A percentile compares a stretch with the other conserved stretches of the same genome.
Evolutionary conservation across 2,888 invertebrate genomes (phyloP).

Genomic region (Resseliella maxima): DNA sequence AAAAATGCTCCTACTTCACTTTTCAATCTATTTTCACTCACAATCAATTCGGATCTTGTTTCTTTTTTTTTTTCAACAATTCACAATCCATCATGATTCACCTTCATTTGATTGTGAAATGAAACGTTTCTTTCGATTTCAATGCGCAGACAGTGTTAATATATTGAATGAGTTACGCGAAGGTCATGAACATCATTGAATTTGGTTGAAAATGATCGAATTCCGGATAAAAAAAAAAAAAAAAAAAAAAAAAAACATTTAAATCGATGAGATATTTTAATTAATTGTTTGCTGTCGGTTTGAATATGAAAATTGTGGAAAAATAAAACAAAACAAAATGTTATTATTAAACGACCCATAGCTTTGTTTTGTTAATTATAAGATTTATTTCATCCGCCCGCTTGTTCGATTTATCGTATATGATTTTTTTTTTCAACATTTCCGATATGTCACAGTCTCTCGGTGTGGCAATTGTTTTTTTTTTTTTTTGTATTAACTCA

Average conservation of each 20-base stretch:
- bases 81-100: neutral
- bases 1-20: neutral
- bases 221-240: neutral
- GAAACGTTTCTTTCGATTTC: neutral
- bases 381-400: neutral
- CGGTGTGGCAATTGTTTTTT: neutral
- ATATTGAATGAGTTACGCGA: neutral
- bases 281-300: neutral
- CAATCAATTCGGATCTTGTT: neutral
- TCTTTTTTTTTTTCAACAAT: neutral
- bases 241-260: too few species aligned
- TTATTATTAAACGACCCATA: neutral
- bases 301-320: neutral
- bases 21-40: too few species aligned
- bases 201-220: neutral
- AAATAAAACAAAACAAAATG: neutral
- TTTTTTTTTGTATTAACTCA: neutral
- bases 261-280: conserved; percentile 4
- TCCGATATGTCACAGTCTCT: conserved; percentile 37
- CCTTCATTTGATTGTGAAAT: neutral
- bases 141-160: neutral
- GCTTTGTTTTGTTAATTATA: conserved; percentile 32
- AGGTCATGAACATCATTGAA: conserved; percentile 37
- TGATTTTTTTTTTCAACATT: neutral
- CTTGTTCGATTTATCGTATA: neutral